Evolutionary conservation across 2,888 invertebrate genomes (phyloP), one percentile per base, ranked within the genome.

Genomic region (Pocota personata): DNA sequence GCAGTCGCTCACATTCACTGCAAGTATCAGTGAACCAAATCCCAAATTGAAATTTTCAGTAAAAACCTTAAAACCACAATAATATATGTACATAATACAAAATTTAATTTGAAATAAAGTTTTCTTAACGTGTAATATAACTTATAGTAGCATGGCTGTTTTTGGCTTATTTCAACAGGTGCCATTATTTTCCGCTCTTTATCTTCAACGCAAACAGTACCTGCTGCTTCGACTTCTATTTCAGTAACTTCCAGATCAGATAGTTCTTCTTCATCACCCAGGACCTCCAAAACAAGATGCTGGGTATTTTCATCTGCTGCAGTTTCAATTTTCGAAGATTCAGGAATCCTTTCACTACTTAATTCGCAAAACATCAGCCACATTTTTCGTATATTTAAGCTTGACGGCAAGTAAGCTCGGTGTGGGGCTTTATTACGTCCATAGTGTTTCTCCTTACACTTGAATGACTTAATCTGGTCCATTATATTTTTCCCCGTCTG

Each of bases 331-430:
- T 50, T 50, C 3, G n/a, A 24, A 24, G 10, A 10, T 10, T 19
- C 57, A 57, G 21, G 30, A 52, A n/a, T 3, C 27, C 1, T 52
- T 30, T 52, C 52, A 52, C 10, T 24, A 60, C 1, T 5, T 21
- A 14, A 27, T 27, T 60, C 60, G 60, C 60, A 60, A 60, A 48
- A 48, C 32, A 64, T 64, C 7, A 32, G 64, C 64, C 48, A 64
- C 24, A 64, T 64, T 40, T 64, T 64, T 64, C 14, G 16, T 46
- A 66, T 32, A 35, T 66, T 66, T 35, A 48, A 32, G 16, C n/a
- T 48, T 7, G 46, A 48, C n/a, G 32, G 43, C 43, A 43, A 43
- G 43, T 43, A 43, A 16, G 43, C 14, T 16, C 14, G 43, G 16
- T 43, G 14, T 16, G 43, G 43, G 14, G 43, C 43, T 43, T 43